Percentiles rank a stretch among this genome's conserved stretches.
phyloP scores from a whole-genome alignment of 2,113 vertebrate genomes.

The Thryonomys swinderianus region DNA sequence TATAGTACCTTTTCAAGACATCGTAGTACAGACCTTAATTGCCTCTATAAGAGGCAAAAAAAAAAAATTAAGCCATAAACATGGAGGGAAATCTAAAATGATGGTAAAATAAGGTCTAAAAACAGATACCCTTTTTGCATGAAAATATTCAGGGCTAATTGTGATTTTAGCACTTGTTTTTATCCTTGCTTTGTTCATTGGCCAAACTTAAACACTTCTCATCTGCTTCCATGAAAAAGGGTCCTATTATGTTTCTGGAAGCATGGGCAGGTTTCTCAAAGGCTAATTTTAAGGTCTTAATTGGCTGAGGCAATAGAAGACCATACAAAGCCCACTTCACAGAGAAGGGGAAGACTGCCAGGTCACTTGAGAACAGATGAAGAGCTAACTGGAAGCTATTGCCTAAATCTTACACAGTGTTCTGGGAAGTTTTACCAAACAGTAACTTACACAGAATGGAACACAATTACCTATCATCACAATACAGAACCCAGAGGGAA shows the following conservation, averaged over 20 bases:
- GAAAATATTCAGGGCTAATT: slow-evolving; percentile 83
- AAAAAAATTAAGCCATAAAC: slow-evolving; percentile 70
- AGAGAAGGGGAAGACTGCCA: slow-evolving; percentile 79
- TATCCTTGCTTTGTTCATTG: slow-evolving; percentile 81
- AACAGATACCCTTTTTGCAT: slow-evolving; percentile 80
- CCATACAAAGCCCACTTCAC: slow-evolving; percentile 83
- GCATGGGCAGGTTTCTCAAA: slow-evolving; percentile 81
- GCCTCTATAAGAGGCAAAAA: slow-evolving; percentile 60
- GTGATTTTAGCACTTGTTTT: slow-evolving; percentile 83
- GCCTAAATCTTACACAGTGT: slow-evolving; percentile 72
- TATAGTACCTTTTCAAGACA: slow-evolving; percentile 42
- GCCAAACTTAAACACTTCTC: slow-evolving; percentile 85
- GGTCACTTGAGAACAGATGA: slow-evolving; percentile 81
- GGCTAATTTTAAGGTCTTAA: slow-evolving; percentile 83
- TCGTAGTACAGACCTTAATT: slow-evolving; percentile 67
- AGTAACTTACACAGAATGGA: slow-evolving; percentile 67
- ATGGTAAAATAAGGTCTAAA: slow-evolving; percentile 66
- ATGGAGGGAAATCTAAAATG: slow-evolving; percentile 69
- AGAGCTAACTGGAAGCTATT: slow-evolving; percentile 80
- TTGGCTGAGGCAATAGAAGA: slow-evolving; percentile 83
- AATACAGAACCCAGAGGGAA: not conserved
- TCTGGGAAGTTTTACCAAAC: slow-evolving; percentile 81
- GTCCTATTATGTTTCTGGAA: slow-evolving; percentile 81
- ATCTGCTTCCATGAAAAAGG: slow-evolving; percentile 82
- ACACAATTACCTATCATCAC: slow-evolving; percentile 52